A percentile compares a stretch with the other conserved stretches of the same genome.
phyloP scores from a whole-genome alignment of 2,888 invertebrate species.

The Sinopyrophorus schimmeli region DNA sequence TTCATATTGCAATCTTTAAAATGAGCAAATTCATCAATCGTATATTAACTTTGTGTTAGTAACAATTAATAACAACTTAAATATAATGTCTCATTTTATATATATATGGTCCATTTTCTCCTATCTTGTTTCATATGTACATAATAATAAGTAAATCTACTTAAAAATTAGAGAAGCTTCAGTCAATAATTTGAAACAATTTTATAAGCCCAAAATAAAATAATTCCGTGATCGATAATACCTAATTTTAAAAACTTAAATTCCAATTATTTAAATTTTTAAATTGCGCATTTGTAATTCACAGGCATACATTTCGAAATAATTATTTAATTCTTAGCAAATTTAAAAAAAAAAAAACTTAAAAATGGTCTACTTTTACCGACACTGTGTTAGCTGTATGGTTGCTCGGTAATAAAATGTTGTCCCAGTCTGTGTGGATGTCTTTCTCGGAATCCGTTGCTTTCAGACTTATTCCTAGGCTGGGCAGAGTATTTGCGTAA shows the following conservation, averaged over 20 bases:
- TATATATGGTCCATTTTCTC: too few species aligned
- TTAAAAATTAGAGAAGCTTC: constrained; percentile 3
- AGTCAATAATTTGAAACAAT: constrained; percentile 7
- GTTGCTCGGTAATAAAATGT: constrained; percentile 80
- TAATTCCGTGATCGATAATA: background rate
- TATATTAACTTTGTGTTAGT: background rate
- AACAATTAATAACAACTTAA: background rate
- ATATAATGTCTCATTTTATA: constrained; percentile 2
- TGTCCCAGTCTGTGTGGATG: constrained; percentile 83
- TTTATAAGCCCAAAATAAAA: background rate
- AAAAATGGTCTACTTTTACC: constrained; percentile 91
- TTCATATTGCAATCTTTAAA: constrained; percentile 12
- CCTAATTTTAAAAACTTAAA: background rate
- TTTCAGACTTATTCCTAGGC: constrained; percentile 75
- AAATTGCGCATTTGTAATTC: too few species aligned
- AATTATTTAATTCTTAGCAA: constrained; percentile 5
- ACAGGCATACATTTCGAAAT: too few species aligned
- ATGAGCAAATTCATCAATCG: constrained; percentile 3
- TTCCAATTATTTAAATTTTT: constrained; percentile 5
- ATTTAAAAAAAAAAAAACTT: constrained; percentile 36
- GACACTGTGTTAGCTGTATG: constrained; percentile 85
- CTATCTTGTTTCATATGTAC: too few species aligned
- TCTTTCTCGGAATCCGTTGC: constrained; percentile 83
- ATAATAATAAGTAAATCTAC: background rate
- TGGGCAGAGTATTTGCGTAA: constrained; percentile 77